Conservation (phyloP, 2,797 vertebrate genomes). For the Pygocentrus nattereri region DNA sequence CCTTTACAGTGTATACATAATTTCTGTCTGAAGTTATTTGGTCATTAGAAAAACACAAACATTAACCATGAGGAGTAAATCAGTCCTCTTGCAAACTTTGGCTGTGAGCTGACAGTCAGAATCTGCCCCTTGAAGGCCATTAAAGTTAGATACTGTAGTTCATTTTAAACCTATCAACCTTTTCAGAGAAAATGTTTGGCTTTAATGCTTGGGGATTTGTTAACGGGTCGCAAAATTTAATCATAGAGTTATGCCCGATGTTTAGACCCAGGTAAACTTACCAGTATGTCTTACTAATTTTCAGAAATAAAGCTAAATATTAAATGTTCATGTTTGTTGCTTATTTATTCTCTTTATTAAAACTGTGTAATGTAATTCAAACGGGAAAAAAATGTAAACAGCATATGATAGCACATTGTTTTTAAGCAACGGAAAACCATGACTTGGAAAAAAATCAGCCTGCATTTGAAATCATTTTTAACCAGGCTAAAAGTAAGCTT, state of each 20-base stretch:
- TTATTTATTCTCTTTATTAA: slow-evolving; percentile 49
- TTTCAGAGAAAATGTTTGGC: slow-evolving; percentile 17
- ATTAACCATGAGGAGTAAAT: background rate
- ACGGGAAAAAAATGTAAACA: too few species aligned
- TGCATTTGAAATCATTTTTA: background rate
- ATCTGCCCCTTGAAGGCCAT: background rate
- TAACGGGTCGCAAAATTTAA: slow-evolving; percentile 27
- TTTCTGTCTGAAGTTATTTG: background rate
- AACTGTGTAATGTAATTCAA: background rate
- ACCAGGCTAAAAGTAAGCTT: too few species aligned
- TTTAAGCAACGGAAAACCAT: background rate
- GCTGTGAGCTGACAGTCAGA: background rate
- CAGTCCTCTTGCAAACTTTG: background rate
- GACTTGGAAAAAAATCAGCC: background rate
- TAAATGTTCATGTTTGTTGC: slow-evolving; percentile 62
- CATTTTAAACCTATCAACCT: slow-evolving; percentile 7
- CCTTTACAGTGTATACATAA: background rate
- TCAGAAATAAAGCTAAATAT: slow-evolving; percentile 61
- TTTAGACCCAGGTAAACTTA: slow-evolving; percentile 42
- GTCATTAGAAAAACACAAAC: background rate
- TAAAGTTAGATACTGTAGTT: background rate
- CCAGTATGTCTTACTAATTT: slow-evolving; percentile 55
- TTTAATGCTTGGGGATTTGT: slow-evolving; percentile 9
- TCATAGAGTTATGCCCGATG: slow-evolving; percentile 34
- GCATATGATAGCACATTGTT: background rate